Evolutionary conservation across 1,140 invertebrate species (phyloP).

Genomic region (Bursaphelenchus mucronatus): DNA sequence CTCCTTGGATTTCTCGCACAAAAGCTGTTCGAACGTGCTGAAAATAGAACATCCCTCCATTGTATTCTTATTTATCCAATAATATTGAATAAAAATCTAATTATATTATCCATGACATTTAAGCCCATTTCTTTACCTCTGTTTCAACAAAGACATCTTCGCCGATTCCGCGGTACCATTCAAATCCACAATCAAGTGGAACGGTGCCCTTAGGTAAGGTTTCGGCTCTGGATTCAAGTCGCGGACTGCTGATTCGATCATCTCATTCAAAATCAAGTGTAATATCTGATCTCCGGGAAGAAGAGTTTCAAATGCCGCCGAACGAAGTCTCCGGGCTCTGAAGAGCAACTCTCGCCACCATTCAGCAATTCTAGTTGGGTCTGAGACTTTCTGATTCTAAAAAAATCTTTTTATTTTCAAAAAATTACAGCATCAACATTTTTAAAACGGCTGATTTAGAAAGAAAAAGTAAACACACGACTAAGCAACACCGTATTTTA

Average conservation of each 20-base stretch:
- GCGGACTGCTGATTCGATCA: constrained; percentile 10
- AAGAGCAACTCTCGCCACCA: constrained; percentile 16
- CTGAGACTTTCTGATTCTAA: neutral
- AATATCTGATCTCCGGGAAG: constrained; percentile 6
- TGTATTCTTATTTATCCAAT: neutral
- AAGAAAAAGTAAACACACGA: too few relatives aligned
- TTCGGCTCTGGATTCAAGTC: neutral
- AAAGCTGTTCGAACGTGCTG: constrained; percentile 12
- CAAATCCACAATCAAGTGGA: constrained; percentile 17
- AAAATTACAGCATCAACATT: too few relatives aligned
- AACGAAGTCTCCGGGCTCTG: constrained; percentile 1
- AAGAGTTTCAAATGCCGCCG: neutral
- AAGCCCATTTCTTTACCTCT: neutral
- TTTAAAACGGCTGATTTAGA: too few relatives aligned
- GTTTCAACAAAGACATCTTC: constrained; percentile 12
- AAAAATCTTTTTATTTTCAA: too few relatives aligned
- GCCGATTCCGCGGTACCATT: constrained; percentile 14
- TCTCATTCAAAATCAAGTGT: constrained; percentile 6
- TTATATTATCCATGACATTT: too few relatives aligned
- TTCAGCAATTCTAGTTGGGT: constrained; percentile 5
- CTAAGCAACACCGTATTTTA: too few relatives aligned
- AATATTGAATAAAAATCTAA: too few relatives aligned
- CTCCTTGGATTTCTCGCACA: constrained; percentile 4
- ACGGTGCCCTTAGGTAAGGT: constrained; percentile 4
- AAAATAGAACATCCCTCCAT: neutral